Base-by-base conservation (phyloP, 2,888 invertebrate species). In the Clanis bilineata region DNA sequence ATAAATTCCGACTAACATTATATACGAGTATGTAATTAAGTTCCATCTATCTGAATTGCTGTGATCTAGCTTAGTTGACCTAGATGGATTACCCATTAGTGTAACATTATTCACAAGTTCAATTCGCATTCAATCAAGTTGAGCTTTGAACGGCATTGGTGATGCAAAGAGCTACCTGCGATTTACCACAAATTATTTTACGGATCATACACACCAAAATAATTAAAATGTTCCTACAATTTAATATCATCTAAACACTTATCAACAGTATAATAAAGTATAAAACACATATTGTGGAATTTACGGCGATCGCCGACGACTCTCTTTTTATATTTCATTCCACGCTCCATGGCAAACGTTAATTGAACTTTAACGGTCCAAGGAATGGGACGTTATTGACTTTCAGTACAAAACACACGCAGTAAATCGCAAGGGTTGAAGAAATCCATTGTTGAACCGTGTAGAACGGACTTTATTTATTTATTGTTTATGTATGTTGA, bases 241-340 rank as follows among this genome's bases (percentile, higher is more conserved):
- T 47, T 51, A 39, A 39, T 25, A 51, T 18, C 15, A 25, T 38
- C 12, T 47, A 47, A 41, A 57, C 36, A 58, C 39, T 58, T 28
- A 0, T 38, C 80, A 82, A 86, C 83, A 38, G 38, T 38, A n/a
- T 79, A 82, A 74, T 66, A 66, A 65, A 70, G 63, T 79, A 79
- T 88, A 84, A 88, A 86, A 80, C 75, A 80, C 78, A 75, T 81
- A 83, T 82, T 76, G 73, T 71, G 71, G 70, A 77, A 77, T 85
- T 88, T 86, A 88, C 76, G 81, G 74, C 79, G 67, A 67, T 67
- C 68, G 69, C 76, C 72, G 77, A 79, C 79, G 81, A 78, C 72
- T 73, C 72, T 77, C 82, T 82, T 88, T 87, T 89, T 88, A 89
- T 89, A 84, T 86, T 85, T 85, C 81, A 88, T 87, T 82, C 80